These are phyloP conservation scores for Dasysyrphus albostriatus DNA, from an alignment of 2,888 invertebrate species.

Conservation along the genomic window DNA sequence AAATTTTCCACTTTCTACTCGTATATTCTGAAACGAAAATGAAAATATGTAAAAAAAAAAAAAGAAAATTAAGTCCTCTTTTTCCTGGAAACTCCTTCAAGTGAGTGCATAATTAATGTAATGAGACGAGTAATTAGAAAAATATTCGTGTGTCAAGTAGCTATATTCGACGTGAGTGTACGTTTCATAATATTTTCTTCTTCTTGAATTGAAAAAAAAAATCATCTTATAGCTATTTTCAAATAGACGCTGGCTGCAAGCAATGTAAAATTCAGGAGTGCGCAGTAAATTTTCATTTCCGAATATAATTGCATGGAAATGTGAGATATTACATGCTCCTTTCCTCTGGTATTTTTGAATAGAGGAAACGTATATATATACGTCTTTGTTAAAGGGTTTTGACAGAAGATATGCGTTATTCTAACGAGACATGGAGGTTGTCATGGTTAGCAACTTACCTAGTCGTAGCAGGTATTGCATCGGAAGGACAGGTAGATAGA, in stretches of 20 bases:
- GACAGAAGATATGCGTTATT: neutral
- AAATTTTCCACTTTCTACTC: neutral
- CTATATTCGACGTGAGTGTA: neutral
- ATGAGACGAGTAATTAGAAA: conserved; percentile 71
- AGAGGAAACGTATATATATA: neutral
- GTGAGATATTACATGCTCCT: neutral
- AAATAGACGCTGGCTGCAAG: neutral
- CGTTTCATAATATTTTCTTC: conserved; percentile 5
- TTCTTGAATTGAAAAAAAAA: neutral
- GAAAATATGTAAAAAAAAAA: neutral
- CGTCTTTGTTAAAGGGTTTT: neutral
- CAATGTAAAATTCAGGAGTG: neutral
- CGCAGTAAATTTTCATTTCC: conserved; percentile 14
- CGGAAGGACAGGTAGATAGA: neutral
- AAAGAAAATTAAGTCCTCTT: neutral
- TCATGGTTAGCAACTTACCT: conserved; percentile 1
- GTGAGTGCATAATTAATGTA: conserved; percentile 63
- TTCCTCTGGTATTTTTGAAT: neutral
- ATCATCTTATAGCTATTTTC: neutral
- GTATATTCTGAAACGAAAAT: neutral
- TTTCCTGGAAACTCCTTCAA: neutral
- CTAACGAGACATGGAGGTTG: neutral
- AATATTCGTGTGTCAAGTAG: conserved; percentile 44
- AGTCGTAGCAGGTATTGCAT: neutral
- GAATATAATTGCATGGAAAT: conserved; percentile 20